Percentiles rank a stretch among this genome's conserved stretches.
Evolutionary conservation across 2,797 vertebrate genomes (phyloP).

Genomic region (Crax fasciolata): DNA sequence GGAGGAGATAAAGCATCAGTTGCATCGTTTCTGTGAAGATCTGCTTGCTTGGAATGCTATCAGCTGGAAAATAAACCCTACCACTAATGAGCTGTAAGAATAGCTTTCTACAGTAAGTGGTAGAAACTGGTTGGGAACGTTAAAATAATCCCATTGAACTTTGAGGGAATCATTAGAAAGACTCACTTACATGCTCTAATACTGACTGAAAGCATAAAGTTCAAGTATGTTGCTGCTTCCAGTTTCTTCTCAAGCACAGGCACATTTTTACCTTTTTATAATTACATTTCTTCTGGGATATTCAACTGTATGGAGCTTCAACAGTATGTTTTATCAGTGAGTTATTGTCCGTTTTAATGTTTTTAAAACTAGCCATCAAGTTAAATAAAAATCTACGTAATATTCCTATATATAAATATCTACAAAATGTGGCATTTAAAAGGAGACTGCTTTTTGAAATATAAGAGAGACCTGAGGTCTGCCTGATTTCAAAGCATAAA

Average conservation of each 20-base stretch:
- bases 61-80: slow-evolving; percentile 34
- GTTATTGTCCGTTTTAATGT: background rate
- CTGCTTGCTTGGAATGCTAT: slow-evolving; percentile 46
- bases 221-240: background rate
- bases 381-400: background rate
- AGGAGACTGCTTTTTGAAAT: background rate
- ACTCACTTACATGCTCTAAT: background rate
- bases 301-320: background rate
- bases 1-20: slow-evolving; percentile 10
- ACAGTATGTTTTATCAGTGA: background rate
- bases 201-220: background rate
- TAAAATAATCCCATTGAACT: slow-evolving; percentile 34
- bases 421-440: background rate
- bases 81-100: slow-evolving; percentile 4
- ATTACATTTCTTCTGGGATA: background rate
- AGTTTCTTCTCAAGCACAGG: background rate
- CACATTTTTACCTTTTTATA: background rate
- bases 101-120: slow-evolving; percentile 8
- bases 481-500: background rate
- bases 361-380: background rate
- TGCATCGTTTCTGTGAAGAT: background rate
- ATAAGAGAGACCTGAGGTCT: background rate
- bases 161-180: slow-evolving; percentile 13
- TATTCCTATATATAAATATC: background rate
- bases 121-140: slow-evolving; percentile 2